A percentile compares a stretch with the other conserved stretches of the same genome.
Evolutionary conservation across 2,888 invertebrate species (phyloP).

Genomic region (Listrodromus nycthemerus): DNA sequence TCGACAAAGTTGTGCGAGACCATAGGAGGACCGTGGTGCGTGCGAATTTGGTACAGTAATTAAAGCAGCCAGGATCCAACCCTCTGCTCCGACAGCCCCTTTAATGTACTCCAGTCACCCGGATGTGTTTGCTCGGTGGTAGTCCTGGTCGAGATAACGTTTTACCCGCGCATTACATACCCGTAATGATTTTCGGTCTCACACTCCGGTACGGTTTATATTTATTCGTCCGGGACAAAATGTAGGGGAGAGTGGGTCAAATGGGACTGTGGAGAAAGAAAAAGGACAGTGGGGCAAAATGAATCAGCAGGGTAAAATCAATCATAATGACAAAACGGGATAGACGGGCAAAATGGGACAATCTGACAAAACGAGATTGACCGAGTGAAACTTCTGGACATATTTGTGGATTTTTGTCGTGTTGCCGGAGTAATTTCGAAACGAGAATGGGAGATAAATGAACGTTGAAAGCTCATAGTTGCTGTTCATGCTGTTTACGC

Average conservation of each 20-base stretch:
- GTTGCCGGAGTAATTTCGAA: background rate
- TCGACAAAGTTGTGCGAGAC: background rate
- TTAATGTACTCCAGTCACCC: conserved; percentile 10
- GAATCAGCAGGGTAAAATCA: too few relatives aligned
- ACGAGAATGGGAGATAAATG: background rate
- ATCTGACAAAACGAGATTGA: background rate
- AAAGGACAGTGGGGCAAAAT: too few relatives aligned
- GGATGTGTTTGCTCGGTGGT: background rate
- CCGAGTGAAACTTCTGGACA: background rate
- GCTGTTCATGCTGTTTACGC: conserved; percentile 4
- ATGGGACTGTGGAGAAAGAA: too few relatives aligned
- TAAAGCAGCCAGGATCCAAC: conserved; percentile 1
- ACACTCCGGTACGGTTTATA: background rate
- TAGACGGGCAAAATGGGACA: too few relatives aligned
- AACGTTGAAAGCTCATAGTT: conserved; percentile 3
- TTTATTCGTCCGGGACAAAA: background rate
- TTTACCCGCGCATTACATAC: conserved; percentile 5
- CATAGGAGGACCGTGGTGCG: background rate
- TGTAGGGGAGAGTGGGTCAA: too few relatives aligned
- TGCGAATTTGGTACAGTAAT: conserved; percentile 15
- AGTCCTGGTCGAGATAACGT: background rate
- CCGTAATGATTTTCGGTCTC: conserved; percentile 15
- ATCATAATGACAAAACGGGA: too few relatives aligned
- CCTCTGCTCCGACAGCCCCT: background rate
- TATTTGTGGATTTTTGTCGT: background rate